A percentile compares a stretch with the other conserved stretches of the same genome.
phyloP scores from a whole-genome alignment of 2,888 invertebrate genomes.

The Rhabditoides inermis region DNA sequence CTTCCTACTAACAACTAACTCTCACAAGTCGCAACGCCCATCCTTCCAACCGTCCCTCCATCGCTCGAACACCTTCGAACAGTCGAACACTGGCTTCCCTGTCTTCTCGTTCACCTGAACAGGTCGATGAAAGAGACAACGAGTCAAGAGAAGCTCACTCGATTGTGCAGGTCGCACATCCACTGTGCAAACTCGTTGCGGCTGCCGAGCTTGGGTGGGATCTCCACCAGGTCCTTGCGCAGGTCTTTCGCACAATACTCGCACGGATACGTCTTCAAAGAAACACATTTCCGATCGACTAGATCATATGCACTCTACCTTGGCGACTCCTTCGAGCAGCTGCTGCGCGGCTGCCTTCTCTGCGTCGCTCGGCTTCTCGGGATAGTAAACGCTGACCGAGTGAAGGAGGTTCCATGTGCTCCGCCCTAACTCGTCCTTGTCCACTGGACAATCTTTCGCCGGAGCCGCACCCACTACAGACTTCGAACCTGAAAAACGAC shows the following conservation, averaged over 20 bases:
- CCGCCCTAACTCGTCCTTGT: constrained; percentile 55
- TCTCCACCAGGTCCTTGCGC: constrained; percentile 35
- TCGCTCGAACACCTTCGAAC: constrained; percentile 76
- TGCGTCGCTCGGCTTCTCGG: constrained; percentile 67
- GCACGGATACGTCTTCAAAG: constrained; percentile 46
- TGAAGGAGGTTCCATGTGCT: constrained; percentile 82
- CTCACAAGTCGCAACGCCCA: constrained; percentile 74
- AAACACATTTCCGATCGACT: neutral
- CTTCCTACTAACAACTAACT: no score
- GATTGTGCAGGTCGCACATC: constrained; percentile 86
- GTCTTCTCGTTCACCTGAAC: constrained; percentile 66
- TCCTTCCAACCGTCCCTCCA: constrained; percentile 92
- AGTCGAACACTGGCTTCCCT: constrained; percentile 83
- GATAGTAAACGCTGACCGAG: constrained; percentile 89
- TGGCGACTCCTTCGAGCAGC: neutral
- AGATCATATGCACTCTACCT: neutral
- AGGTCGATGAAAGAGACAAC: neutral
- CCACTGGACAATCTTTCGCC: constrained; percentile 58
- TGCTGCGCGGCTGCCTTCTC: constrained; percentile 59
- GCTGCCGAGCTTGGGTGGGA: constrained; percentile 35
- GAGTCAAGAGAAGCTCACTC: constrained; percentile 58
- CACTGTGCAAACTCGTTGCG: constrained; percentile 61
- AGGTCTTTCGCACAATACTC: constrained; percentile 62
- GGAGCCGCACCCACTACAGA: neutral
- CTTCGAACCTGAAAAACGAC: no score